Evolutionary conservation across 2,113 vertebrate species (phyloP).

Genomic region (Tylochromis polylepis): DNA sequence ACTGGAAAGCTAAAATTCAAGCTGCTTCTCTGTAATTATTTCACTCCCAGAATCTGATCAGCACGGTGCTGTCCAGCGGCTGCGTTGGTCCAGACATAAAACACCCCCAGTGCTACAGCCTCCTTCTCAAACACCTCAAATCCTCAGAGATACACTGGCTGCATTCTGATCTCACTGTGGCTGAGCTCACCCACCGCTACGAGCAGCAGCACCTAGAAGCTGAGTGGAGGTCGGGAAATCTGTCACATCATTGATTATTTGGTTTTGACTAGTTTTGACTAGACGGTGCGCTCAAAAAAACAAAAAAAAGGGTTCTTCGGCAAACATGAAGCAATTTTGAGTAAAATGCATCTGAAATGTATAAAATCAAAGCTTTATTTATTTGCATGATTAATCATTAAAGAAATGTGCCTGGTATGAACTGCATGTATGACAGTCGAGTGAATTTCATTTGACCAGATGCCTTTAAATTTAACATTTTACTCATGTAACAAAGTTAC

Average conservation of each 20-base stretch:
- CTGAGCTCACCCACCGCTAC: constrained; percentile 84
- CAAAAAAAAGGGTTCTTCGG: background rate
- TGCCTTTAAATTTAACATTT: too few relatives aligned
- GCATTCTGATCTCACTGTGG: constrained; percentile 81
- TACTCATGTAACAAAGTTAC: too few relatives aligned
- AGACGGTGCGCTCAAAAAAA: background rate
- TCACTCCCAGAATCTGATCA: constrained; percentile 76
- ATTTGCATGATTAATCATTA: background rate
- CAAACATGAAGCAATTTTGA: accelerated
- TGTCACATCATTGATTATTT: background rate
- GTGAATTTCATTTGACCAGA: too few relatives aligned
- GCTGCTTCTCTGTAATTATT: background rate
- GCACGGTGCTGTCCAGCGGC: constrained; percentile 83
- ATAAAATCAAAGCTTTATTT: background rate
- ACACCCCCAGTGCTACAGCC: constrained; percentile 79
- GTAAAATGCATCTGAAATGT: background rate
- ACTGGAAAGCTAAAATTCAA: background rate
- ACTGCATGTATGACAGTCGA: too few relatives aligned
- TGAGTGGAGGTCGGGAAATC: constrained; percentile 84
- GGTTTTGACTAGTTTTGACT: background rate
- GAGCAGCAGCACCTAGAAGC: constrained; percentile 88
- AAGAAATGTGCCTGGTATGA: background rate
- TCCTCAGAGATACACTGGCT: constrained; percentile 90
- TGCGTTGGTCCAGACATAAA: constrained; percentile 85
- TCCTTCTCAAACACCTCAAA: constrained; percentile 91